phyloP scores from a whole-genome alignment of 2,888 invertebrate genomes.

The Platycheirus rosarum region DNA sequence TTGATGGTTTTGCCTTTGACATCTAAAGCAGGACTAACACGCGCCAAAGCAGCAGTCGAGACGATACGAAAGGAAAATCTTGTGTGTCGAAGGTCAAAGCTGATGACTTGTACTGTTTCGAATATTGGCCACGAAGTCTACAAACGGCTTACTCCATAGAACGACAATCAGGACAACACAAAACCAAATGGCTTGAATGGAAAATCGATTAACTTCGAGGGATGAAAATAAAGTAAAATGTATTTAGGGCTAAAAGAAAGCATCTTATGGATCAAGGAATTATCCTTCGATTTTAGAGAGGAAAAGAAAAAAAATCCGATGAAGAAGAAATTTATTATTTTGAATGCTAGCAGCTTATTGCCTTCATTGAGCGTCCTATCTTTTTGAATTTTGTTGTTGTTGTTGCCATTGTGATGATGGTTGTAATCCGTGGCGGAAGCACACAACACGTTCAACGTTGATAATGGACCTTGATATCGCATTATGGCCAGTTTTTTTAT shows the following conservation, averaged over 20 bases:
- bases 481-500: constrained; percentile 31
- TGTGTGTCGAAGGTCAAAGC: constrained; percentile 64
- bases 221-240: constrained; percentile 63
- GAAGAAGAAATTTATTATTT: constrained; percentile 67
- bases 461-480: constrained; percentile 64
- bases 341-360: constrained; percentile 64
- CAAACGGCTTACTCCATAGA: not conserved
- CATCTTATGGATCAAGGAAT: constrained; percentile 69
- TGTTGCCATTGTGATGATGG: too few species aligned
- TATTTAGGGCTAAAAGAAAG: constrained; percentile 66
- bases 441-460: constrained; percentile 67
- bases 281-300: constrained; percentile 48
- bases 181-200: constrained; percentile 56
- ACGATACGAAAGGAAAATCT: constrained; percentile 30
- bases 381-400: constrained; percentile 5
- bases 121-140: constrained; percentile 19
- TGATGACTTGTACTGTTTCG: constrained; percentile 51
- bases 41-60: constrained; percentile 11
- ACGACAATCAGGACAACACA: not conserved
- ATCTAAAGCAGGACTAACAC: constrained; percentile 33
- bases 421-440: constrained; percentile 60
- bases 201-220: constrained; percentile 70
- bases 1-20: constrained; percentile 43
- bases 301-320: constrained; percentile 9
- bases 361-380: constrained; percentile 46